These are phyloP conservation scores for Gryllus longicercus DNA, from an alignment of 2,888 invertebrate species.

Conservation along the genomic window DNA sequence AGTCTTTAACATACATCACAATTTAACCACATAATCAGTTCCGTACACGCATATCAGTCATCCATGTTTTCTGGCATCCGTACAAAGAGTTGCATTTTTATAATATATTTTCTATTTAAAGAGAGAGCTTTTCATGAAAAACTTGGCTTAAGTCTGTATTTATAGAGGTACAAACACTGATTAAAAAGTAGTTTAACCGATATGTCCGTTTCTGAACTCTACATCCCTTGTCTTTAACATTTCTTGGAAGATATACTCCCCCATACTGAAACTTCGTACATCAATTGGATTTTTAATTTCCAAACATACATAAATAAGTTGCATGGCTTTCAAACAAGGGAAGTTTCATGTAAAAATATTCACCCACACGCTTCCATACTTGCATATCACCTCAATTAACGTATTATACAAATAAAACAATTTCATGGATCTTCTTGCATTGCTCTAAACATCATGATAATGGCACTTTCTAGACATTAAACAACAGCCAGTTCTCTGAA, in stretches of 20 bases:
- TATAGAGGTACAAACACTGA: conserved; percentile 35
- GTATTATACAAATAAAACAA: too few species aligned
- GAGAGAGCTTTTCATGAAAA: conserved; percentile 35
- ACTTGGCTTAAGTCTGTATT: conserved; percentile 32
- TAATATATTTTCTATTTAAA: conserved; percentile 17
- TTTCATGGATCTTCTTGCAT: too few species aligned
- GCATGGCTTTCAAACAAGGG: neutral
- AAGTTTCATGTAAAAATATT: neutral
- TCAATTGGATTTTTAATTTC: neutral
- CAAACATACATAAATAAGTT: neutral
- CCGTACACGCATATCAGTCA: conserved; percentile 30
- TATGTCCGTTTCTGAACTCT: conserved; percentile 36
- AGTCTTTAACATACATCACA: conserved; percentile 20
- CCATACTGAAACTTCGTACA: neutral
- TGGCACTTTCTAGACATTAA: too few species aligned
- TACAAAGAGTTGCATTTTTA: conserved; percentile 28
- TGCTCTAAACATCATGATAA: too few species aligned
- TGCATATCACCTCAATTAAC: neutral
- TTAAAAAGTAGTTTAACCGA: conserved; percentile 35
- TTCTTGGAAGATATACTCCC: neutral
- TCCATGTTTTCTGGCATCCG: conserved; percentile 31
- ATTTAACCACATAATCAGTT: conserved; percentile 23
- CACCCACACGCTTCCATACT: neutral
- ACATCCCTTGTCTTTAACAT: conserved; percentile 19
- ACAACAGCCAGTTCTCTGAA: too few species aligned